These are phyloP conservation scores for Rachycentron canadum DNA, from an alignment of 2,797 vertebrate genomes.

Conservation along the genomic window DNA sequence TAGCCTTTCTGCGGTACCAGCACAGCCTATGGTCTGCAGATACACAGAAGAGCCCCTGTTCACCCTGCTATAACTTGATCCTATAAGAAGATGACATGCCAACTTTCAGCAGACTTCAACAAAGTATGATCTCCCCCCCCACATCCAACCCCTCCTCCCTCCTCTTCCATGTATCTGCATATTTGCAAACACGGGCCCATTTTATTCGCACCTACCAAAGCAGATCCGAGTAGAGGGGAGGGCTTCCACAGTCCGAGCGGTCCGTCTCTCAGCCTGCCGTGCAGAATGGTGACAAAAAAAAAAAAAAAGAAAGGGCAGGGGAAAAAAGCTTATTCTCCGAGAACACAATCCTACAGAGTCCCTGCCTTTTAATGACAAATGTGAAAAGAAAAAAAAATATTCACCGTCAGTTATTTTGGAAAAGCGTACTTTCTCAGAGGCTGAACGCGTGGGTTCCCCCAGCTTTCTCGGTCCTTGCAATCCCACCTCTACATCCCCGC, in stretches of 20 bases:
- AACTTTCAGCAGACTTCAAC: conserved; percentile 89
- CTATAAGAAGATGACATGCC: conserved; percentile 85
- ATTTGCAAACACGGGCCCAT: conserved; percentile 83
- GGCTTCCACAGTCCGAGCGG: conserved; percentile 82
- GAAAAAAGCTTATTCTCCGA: conserved; percentile 76
- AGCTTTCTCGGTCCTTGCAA: conserved; percentile 88
- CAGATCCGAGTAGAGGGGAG: conserved; percentile 84
- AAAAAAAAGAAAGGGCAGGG: conserved; percentile 45
- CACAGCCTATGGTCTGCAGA: conserved; percentile 79
- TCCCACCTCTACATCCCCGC: conserved; percentile 95
- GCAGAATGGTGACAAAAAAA: conserved; percentile 77
- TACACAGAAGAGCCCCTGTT: conserved; percentile 65
- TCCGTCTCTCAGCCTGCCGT: conserved; percentile 79
- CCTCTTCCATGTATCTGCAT: conserved; percentile 84
- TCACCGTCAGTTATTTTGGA: conserved; percentile 72
- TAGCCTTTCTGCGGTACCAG: conserved; percentile 81
- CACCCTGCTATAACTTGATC: conserved; percentile 79
- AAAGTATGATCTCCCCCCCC: conserved; percentile 82
- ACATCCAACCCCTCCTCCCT: conserved; percentile 53
- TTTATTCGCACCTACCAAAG: conserved; percentile 89
- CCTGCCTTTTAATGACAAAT: conserved; percentile 56
- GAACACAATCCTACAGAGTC: conserved; percentile 74
- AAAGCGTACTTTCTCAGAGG: conserved; percentile 87
- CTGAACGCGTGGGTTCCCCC: conserved; percentile 89
- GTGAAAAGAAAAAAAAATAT: conserved; percentile 60